Percentiles rank a stretch among this genome's conserved stretches.
Conservation (phyloP, 2,797 vertebrate species). For the Anas acuta region DNA sequence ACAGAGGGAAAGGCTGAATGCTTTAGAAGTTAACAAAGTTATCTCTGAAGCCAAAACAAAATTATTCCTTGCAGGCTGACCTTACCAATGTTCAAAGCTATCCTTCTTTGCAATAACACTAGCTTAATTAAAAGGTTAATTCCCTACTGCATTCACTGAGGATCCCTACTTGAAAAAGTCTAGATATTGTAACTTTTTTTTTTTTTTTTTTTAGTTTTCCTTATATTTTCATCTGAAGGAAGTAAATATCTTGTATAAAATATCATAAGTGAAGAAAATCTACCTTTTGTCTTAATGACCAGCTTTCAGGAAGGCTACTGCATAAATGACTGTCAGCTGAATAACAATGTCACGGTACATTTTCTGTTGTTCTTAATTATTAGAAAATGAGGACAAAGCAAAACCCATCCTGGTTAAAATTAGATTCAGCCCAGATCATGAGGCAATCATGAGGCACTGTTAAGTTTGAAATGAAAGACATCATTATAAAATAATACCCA, state of each 20-base stretch:
- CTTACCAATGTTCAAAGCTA: neutral
- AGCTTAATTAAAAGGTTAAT: slow-evolving; percentile 39
- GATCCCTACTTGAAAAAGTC: neutral
- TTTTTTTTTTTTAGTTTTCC: neutral
- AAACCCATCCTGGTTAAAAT: slow-evolving; percentile 74
- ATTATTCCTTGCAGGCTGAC: neutral
- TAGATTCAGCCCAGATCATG: slow-evolving; percentile 75
- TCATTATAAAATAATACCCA: slow-evolving; percentile 39
- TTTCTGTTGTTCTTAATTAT: slow-evolving; percentile 81
- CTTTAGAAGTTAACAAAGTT: neutral
- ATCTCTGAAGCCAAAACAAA: neutral
- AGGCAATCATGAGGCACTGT: slow-evolving; percentile 66
- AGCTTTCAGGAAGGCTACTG: slow-evolving; percentile 33
- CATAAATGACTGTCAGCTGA: slow-evolving; percentile 65
- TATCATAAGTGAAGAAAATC: slow-evolving; percentile 48
- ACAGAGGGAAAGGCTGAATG: neutral
- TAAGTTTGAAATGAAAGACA: slow-evolving; percentile 63
- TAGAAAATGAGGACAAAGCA: slow-evolving; percentile 79
- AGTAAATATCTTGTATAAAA: slow-evolving; percentile 35
- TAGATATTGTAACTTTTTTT: neutral
- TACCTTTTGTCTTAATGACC: neutral
- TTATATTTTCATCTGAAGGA: slow-evolving; percentile 31
- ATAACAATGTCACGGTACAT: slow-evolving; percentile 63
- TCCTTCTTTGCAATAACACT: neutral
- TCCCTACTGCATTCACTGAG: neutral